Evolutionary conservation across 2,113 vertebrate genomes (phyloP).

Genomic region (Petrocephalus microphthalmus): DNA sequence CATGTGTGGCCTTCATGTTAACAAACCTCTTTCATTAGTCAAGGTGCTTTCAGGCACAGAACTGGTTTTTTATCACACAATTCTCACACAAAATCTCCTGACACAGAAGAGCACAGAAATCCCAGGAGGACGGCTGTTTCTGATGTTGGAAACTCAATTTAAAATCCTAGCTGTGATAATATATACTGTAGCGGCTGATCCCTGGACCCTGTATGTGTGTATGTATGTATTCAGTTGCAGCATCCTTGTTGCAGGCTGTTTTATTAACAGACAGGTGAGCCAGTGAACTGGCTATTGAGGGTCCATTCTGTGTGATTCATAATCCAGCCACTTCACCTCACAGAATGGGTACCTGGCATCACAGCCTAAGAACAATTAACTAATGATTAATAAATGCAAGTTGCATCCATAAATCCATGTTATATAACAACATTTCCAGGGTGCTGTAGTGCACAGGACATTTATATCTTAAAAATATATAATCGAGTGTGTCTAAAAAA

Average conservation of each 20-base stretch:
- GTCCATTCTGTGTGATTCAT: neutral
- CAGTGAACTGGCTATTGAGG: neutral
- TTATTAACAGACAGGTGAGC: neutral
- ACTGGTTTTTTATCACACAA: neutral
- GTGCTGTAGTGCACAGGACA: neutral
- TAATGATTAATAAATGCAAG: neutral
- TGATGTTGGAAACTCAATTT: neutral
- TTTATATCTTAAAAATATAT: neutral
- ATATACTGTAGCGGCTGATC: neutral
- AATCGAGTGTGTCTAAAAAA: neutral
- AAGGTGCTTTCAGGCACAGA: neutral
- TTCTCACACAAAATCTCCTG: neutral
- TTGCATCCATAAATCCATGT: neutral
- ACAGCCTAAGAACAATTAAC: neutral
- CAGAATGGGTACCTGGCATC: neutral
- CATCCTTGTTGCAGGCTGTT: neutral
- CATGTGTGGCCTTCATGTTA: neutral
- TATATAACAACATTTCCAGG: neutral
- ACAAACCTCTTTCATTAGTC: neutral
- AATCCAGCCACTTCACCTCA: neutral
- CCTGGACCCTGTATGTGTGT: neutral
- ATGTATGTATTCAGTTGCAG: neutral
- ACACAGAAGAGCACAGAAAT: neutral
- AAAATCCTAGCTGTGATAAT: neutral
- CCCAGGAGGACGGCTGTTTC: neutral